Conservation (phyloP, 2,113 vertebrate genomes). For the Heterotis niloticus region DNA sequence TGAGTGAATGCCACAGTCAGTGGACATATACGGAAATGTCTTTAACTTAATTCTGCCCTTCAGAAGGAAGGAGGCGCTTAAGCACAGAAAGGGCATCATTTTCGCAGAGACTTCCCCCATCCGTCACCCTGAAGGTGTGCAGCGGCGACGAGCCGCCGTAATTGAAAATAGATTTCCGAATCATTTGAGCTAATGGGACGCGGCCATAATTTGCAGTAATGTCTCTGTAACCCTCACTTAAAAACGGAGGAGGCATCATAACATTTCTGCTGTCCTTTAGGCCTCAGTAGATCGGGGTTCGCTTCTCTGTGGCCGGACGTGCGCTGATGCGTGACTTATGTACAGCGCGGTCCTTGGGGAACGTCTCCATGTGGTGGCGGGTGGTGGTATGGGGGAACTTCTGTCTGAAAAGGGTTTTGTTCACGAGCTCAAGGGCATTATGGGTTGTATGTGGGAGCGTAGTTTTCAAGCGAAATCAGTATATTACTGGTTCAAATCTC, state of each 20-base stretch:
- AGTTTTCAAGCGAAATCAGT: too few species aligned
- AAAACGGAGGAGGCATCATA: not conserved
- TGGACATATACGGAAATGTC: not conserved
- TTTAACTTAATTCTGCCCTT: constrained; percentile 4
- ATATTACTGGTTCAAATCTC: too few species aligned
- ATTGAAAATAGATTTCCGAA: constrained; percentile 16
- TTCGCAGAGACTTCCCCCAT: constrained; percentile 2
- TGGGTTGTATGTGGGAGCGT: too few species aligned
- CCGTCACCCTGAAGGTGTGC: constrained; percentile 10
- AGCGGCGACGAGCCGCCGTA: constrained; percentile 1
- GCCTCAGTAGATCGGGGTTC: not conserved
- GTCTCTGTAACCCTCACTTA: not conserved
- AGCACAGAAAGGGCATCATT: not conserved
- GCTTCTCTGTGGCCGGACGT: not conserved
- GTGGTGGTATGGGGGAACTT: too few species aligned
- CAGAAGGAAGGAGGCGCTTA: not conserved
- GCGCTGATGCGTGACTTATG: not conserved
- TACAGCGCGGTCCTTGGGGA: too few species aligned
- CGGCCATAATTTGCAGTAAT: constrained; percentile 14
- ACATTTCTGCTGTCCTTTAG: not conserved
- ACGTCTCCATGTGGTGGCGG: too few species aligned
- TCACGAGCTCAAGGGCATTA: too few species aligned
- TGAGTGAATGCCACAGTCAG: not conserved
- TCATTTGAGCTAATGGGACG: constrained; percentile 12
- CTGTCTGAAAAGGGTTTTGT: too few species aligned